Evolutionary conservation across 2,888 invertebrate species (phyloP).

Genomic region (Cantharis rufa): DNA sequence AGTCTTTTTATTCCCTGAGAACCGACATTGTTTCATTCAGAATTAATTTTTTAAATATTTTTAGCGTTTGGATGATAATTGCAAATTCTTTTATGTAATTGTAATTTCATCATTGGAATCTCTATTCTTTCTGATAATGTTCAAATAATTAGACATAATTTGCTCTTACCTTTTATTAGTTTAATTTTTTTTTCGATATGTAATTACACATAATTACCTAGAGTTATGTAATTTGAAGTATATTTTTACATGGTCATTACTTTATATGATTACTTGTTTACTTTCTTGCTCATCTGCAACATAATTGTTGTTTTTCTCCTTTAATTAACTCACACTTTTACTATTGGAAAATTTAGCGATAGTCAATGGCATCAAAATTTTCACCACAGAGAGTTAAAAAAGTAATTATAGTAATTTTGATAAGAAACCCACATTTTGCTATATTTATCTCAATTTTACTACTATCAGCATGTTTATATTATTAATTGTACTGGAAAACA

Average conservation of each 20-base stretch:
- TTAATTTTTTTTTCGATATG: neutral
- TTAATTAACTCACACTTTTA: neutral
- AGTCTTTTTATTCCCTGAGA: neutral
- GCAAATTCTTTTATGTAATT: neutral
- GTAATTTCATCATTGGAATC: neutral
- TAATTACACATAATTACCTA: neutral
- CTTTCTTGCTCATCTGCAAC: neutral
- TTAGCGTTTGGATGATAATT: neutral
- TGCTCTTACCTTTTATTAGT: neutral
- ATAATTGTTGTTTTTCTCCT: neutral
- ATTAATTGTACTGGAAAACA: neutral
- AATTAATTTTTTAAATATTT: neutral
- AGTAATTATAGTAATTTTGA: neutral
- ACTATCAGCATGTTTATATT: neutral
- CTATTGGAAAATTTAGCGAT: neutral
- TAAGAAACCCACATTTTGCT: neutral
- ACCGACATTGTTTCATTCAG: neutral
- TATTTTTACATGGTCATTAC: neutral
- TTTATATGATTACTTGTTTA: neutral
- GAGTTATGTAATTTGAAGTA: neutral
- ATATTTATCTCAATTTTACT: neutral
- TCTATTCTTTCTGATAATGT: neutral
- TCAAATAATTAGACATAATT: neutral
- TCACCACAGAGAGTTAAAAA: neutral
- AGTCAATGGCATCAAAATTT: neutral